Percentiles rank a stretch among this genome's conserved stretches.
phyloP scores from a whole-genome alignment of 2,797 vertebrate genomes.

The Arrhamphus sclerolepis region DNA sequence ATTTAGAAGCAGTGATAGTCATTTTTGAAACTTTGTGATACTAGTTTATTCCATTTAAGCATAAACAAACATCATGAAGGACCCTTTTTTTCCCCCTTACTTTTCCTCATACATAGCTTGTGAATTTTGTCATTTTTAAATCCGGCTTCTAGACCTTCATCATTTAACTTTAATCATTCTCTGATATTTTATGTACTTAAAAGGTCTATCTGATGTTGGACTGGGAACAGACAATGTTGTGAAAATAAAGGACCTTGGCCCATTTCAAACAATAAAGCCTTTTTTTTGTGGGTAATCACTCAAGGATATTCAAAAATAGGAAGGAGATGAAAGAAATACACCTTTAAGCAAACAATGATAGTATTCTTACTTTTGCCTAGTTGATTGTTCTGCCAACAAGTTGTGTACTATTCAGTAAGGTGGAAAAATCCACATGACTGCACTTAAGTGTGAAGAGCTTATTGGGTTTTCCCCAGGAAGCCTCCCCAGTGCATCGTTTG shows the following conservation, averaged over 20 bases:
- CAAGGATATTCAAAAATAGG: conserved; percentile 54
- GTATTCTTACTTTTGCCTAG: conserved; percentile 34
- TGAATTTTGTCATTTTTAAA: conserved; percentile 8
- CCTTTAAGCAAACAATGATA: conserved; percentile 37
- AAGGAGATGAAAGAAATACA: conserved; percentile 50
- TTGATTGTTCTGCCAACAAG: conserved; percentile 58
- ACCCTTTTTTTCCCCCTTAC: too few relatives aligned
- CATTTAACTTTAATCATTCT: not conserved
- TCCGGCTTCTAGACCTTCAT: conserved; percentile 8
- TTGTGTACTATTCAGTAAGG: conserved; percentile 61
- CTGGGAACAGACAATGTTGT: conserved; percentile 52
- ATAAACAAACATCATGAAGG: not conserved
- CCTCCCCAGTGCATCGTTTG: conserved; percentile 74
- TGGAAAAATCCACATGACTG: conserved; percentile 77
- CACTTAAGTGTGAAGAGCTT: conserved; percentile 76
- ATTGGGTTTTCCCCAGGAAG: conserved; percentile 74
- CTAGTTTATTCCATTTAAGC: not conserved
- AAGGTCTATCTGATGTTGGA: conserved; percentile 28
- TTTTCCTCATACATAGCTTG: not conserved
- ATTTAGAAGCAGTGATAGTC: not conserved
- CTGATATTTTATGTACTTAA: conserved; percentile 23
- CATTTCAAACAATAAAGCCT: conserved; percentile 63
- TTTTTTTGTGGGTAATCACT: conserved; percentile 49
- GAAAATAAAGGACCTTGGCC: conserved; percentile 63
- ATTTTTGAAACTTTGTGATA: not conserved